Base-by-base conservation (phyloP, 64 coral and sea anemone genomes). In the Montipora efflorescens region DNA sequence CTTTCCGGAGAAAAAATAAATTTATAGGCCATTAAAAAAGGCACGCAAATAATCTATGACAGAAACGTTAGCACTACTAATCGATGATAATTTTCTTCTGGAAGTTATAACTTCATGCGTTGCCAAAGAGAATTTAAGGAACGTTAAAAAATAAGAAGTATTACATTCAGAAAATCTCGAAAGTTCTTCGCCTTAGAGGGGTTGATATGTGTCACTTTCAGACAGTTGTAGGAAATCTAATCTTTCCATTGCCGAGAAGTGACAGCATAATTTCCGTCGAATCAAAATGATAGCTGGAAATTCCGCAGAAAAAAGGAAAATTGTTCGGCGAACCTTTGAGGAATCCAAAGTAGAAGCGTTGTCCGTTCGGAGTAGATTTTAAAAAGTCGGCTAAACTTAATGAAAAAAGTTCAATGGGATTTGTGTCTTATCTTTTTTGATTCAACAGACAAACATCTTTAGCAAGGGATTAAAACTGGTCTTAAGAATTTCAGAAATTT, bases 401-500 rank as follows among this genome's bases (percentile, higher is more conserved):
- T 86, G 14, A 86, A 86, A 86, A 43, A 71, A 23, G 82, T 68
- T 86, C 19, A 49, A 22, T 71, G 55, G 45, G 44, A 71, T 72
- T 84, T 48, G 19, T 46, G 3, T 7, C 5, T 86, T n/a, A 67
- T 7, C 19, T 16, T 47, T 86, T 15, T 71, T 86, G 82, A 51
- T 49, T 59, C 47, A 6, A 7, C 44, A 22, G 82, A 70, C 82
- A 70, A 72, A 86, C 66, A 86, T 86, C 6, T 86, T 86, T 49
- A 18, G 16, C 66, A 50, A 71, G 44, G 18, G 66, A 86, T 86
- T 71, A 72, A 22, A 20, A 68, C n/a, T 20, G 18, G 15, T 67
- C 36, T 16, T 50, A 72, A 86, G 64, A 71, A 86, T 86, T 68
- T 72, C 66, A 86, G 46, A 19, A 86, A 86, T 86, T 70, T 86